These are phyloP conservation scores for Lytechinus variegatus DNA, from an alignment of 35 echinoderm and acorn worm genomes.

Conservation along the genomic window DNA sequence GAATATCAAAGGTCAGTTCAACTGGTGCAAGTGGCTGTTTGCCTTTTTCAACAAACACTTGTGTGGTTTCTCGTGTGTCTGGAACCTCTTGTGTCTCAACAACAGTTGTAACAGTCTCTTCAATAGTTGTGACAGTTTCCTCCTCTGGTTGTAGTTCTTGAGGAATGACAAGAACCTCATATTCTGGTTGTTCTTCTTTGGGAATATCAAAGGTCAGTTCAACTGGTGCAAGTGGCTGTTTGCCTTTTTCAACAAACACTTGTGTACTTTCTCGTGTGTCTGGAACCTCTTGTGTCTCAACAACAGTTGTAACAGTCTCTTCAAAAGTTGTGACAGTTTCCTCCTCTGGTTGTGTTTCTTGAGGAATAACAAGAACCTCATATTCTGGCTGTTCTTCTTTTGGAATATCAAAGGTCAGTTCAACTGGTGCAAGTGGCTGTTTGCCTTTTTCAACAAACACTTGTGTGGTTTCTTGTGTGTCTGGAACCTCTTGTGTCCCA, in stretches of 20 bases:
- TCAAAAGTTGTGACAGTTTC: constrained; percentile 42
- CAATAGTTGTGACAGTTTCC: constrained; percentile 53
- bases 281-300: constrained; percentile 51
- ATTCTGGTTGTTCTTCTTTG: constrained; percentile 62
- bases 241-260: constrained; percentile 62
- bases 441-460: constrained; percentile 7
- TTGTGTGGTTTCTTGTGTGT: constrained; percentile 52
- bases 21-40: constrained; percentile 42
- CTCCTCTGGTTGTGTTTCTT: constrained; percentile 42
- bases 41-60: constrained; percentile 42
- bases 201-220: constrained; percentile 68
- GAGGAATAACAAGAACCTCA: constrained; percentile 41
- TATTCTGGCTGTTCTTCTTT: constrained; percentile 41
- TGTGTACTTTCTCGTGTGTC: constrained; percentile 57
- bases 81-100: constrained; percentile 53
- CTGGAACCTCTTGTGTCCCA: constrained; percentile 48
- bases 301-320: constrained; percentile 56
- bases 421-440: neutral
- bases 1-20: constrained; percentile 46
- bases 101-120: constrained; percentile 58
- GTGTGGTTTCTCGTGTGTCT: constrained; percentile 39
- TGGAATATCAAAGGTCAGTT: neutral
- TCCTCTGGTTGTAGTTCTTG: constrained; percentile 37
- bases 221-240: constrained; percentile 61
- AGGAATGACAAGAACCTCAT: constrained; percentile 20